Conservation (phyloP, 2,113 vertebrate genomes). For the Passer montanus region DNA sequence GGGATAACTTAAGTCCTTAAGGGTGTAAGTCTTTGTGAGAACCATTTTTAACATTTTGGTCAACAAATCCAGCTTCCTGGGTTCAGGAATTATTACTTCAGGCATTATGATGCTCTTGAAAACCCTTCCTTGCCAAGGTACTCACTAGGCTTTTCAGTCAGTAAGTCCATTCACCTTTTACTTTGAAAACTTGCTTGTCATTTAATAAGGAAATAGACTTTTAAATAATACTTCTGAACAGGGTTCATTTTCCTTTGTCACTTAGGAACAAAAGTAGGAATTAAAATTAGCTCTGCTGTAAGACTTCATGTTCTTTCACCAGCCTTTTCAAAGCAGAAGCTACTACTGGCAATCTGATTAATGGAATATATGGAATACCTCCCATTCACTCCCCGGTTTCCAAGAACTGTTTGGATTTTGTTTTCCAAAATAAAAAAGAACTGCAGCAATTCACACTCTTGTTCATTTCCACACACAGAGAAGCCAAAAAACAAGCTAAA, state of each 20-base stretch:
- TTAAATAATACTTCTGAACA: not conserved
- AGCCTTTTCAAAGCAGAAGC: not conserved
- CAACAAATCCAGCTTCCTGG: not conserved
- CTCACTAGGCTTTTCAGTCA: not conserved
- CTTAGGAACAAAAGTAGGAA: not conserved
- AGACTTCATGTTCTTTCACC: not conserved
- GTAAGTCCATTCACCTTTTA: not conserved
- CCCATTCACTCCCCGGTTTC: not conserved
- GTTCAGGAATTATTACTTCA: not conserved
- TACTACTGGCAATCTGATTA: not conserved
- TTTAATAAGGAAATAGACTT: not conserved
- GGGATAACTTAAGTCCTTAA: not conserved
- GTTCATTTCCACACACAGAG: not conserved
- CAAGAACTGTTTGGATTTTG: not conserved
- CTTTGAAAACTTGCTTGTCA: not conserved
- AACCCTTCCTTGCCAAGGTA: not conserved
- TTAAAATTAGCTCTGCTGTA: not conserved
- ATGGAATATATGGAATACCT: not conserved
- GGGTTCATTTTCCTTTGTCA: not conserved
- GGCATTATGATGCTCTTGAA: not conserved
- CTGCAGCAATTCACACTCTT: not conserved
- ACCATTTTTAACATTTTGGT: not conserved
- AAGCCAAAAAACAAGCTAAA: not conserved
- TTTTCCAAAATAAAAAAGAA: not conserved
- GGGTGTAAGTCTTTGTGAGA: not conserved